Conservation (phyloP, 1,140 invertebrate genomes). For the Drosophila simulans region DNA sequence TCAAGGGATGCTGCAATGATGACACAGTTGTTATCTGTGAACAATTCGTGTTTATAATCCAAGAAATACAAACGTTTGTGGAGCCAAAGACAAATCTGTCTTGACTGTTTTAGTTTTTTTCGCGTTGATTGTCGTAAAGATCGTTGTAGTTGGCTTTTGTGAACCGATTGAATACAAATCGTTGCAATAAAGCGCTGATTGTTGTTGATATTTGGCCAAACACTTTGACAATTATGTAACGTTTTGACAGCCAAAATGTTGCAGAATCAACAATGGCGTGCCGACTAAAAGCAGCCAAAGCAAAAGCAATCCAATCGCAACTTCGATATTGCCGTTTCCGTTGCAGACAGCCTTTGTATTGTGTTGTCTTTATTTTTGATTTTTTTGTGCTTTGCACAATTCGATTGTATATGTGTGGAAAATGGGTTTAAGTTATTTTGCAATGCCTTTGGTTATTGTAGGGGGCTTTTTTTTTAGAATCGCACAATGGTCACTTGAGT, state of each 20-base stretch:
- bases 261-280: constrained; percentile 73
- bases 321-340: constrained; percentile 56
- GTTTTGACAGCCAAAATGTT: constrained; percentile 65
- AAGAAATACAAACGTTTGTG: constrained; percentile 57
- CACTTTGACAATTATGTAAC: constrained; percentile 80
- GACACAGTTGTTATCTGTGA: constrained; percentile 27
- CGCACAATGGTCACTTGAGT: constrained; percentile 68
- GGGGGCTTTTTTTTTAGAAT: constrained; percentile 65
- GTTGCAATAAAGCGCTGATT: constrained; percentile 76
- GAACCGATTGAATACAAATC: constrained; percentile 73
- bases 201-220: constrained; percentile 70
- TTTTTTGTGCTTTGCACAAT: constrained; percentile 42
- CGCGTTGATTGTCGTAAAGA: constrained; percentile 6
- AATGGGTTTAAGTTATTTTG: constrained; percentile 58
- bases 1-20: constrained; percentile 47
- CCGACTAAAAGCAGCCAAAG: constrained; percentile 24
- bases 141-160: constrained; percentile 50
- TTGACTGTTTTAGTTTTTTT: constrained; percentile 38
- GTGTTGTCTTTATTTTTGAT: constrained; percentile 42
- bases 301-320: constrained; percentile 45
- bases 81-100: constrained; percentile 49
- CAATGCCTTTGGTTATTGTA: constrained; percentile 45
- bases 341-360: constrained; percentile 63
- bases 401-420: constrained; percentile 49
- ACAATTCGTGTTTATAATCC: constrained; percentile 70